These are phyloP conservation scores for Oligia fasciuncula DNA, from an alignment of 2,888 invertebrate genomes.

Conservation along the genomic window DNA sequence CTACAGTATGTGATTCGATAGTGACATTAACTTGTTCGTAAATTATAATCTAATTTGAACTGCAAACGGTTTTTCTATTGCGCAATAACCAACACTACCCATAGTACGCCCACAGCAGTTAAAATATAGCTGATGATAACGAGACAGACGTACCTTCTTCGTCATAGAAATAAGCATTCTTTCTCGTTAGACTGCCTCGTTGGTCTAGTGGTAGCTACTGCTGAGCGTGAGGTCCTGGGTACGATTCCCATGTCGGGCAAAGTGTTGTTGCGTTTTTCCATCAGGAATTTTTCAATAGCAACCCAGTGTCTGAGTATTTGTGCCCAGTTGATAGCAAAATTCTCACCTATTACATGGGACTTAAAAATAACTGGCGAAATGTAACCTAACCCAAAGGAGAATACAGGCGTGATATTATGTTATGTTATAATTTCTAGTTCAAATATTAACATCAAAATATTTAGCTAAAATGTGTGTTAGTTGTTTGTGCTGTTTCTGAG, in stretches of 20 bases:
- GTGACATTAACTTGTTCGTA: too few relatives aligned
- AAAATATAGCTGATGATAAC: too few relatives aligned
- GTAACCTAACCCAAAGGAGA: background rate
- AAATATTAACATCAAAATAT: conserved; percentile 11
- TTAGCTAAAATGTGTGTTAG: conserved; percentile 14
- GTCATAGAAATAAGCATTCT: background rate
- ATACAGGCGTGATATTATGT: background rate
- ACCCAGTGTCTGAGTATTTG: background rate
- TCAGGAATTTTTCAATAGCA: background rate
- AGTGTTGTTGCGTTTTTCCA: background rate
- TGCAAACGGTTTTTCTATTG: too few relatives aligned
- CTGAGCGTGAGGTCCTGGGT: background rate
- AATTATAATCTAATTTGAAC: too few relatives aligned
- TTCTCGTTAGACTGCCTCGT: background rate
- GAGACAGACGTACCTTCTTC: too few relatives aligned
- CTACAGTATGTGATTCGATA: too few relatives aligned
- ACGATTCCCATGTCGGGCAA: background rate
- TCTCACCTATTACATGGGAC: too few relatives aligned
- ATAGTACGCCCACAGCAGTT: too few relatives aligned
- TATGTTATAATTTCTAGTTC: background rate
- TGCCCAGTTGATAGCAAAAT: background rate
- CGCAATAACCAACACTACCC: too few relatives aligned
- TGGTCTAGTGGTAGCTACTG: too few relatives aligned
- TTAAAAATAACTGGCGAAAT: background rate
- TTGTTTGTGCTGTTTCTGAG: conserved; percentile 25